Evolutionary conservation across 2,888 invertebrate species (phyloP).

Genomic region (Lordiphosa fenestrarum): DNA sequence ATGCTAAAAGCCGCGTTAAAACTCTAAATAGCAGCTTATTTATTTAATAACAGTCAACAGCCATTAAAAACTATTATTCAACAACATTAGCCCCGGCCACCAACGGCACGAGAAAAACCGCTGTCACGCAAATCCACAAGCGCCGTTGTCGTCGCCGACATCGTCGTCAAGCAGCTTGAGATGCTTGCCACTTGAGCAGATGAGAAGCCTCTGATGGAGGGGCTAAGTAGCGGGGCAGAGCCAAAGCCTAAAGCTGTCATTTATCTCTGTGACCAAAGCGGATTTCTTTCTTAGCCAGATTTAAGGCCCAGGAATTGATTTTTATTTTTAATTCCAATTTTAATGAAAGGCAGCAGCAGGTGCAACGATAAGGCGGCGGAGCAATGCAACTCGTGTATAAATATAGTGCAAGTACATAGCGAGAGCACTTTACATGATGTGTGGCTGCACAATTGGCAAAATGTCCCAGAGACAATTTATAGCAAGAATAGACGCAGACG

Average conservation of each 20-base stretch:
- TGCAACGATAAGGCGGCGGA: constrained; percentile 57
- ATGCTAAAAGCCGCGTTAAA: constrained; percentile 25
- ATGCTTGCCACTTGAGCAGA: constrained; percentile 23
- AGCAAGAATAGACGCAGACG: constrained; percentile 45
- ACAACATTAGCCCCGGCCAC: constrained; percentile 28
- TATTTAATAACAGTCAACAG: constrained; percentile 57
- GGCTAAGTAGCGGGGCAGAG: constrained; percentile 7
- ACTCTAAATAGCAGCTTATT: constrained; percentile 54
- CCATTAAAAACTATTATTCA: constrained; percentile 55
- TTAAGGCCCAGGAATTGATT: constrained; percentile 33
- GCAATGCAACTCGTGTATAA: constrained; percentile 16
- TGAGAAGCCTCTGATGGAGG: neutral
- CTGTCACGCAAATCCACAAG: constrained; percentile 35
- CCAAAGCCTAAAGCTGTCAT: constrained; percentile 32
- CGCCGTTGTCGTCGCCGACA: constrained; percentile 14
- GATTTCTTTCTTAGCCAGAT: constrained; percentile 23
- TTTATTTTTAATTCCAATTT: constrained; percentile 36
- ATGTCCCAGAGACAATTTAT: constrained; percentile 60
- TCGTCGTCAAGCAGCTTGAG: constrained; percentile 15
- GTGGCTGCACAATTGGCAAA: constrained; percentile 66
- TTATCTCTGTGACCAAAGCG: constrained; percentile 38
- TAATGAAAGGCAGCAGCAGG: constrained; percentile 53
- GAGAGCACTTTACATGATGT: constrained; percentile 63
- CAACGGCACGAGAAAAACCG: constrained; percentile 20
- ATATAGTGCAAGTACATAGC: constrained; percentile 7